phyloP scores from a whole-genome alignment of 2,888 invertebrate genomes.

The Osedax fenrisi region DNA sequence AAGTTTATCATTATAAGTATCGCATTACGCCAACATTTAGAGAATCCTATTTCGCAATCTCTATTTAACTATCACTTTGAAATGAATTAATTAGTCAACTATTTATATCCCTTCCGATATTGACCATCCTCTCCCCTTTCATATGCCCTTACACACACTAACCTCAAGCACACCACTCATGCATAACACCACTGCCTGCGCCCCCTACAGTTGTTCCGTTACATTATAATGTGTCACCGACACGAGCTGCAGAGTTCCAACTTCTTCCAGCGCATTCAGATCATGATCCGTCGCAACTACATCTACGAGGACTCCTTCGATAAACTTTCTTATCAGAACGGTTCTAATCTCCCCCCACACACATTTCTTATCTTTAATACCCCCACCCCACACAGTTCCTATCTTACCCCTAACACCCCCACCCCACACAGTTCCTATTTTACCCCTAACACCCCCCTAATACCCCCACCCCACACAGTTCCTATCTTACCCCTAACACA shows the following conservation, averaged over 20 bases:
- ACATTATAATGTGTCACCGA: neutral
- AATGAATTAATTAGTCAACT: too few relatives aligned
- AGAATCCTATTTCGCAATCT: too few relatives aligned
- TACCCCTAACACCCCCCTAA: neutral
- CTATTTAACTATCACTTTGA: too few relatives aligned
- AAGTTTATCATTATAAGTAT: too few relatives aligned
- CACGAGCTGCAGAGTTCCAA: neutral
- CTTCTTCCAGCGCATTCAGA: conserved; percentile 17
- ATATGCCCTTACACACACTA: too few relatives aligned
- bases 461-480: neutral
- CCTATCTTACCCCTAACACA: neutral
- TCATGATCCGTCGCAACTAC: conserved; percentile 60
- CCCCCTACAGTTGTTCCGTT: neutral
- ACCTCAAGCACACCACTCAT: neutral
- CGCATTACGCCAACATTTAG: too few relatives aligned
- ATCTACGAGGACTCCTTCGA: conserved; percentile 97
- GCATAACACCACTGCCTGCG: neutral
- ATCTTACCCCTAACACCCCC: neutral
- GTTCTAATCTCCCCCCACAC: conserved; percentile 50
- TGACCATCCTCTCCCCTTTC: too few relatives aligned
- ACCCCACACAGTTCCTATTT: neutral
- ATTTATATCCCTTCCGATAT: too few relatives aligned
- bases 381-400: neutral
- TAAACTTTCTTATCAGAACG: conserved; percentile 75
- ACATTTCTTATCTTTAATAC: neutral